phyloP scores from a whole-genome alignment of 2,113 vertebrate species.

The Aegotheles bennettii region DNA sequence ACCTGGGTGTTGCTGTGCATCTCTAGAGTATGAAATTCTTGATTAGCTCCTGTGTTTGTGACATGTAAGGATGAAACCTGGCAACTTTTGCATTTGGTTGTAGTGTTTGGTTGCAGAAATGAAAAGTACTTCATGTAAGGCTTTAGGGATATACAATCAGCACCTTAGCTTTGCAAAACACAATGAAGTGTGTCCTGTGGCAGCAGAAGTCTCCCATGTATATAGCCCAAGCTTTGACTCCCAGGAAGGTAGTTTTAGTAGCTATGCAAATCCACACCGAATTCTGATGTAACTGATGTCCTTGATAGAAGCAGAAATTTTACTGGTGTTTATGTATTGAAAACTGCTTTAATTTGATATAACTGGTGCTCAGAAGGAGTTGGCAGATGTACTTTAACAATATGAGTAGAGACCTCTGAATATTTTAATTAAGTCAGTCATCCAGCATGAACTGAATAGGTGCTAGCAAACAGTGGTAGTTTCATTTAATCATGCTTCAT shows the following conservation, averaged over 20 bases:
- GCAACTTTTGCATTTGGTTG: not conserved
- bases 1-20: not conserved
- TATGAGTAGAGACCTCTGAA: not conserved
- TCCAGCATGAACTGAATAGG: not conserved
- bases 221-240: not conserved
- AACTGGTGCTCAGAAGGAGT: not conserved
- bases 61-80: not conserved
- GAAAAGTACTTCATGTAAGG: not conserved
- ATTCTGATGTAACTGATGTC: not conserved
- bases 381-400: not conserved
- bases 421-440: not conserved
- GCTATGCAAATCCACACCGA: not conserved
- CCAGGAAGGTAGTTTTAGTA: not conserved
- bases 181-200: not conserved
- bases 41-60: not conserved
- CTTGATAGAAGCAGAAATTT: not conserved
- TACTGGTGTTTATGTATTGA: not conserved
- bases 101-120: not conserved
- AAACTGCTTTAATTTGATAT: not conserved
- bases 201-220: not conserved
- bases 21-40: not conserved
- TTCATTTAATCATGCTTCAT: not conserved
- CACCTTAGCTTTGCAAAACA: not conserved
- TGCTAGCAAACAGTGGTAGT: not conserved
- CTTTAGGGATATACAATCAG: not conserved